phyloP scores from a whole-genome alignment of 2,113 vertebrate genomes.

The Himantopus leucocephalus region DNA sequence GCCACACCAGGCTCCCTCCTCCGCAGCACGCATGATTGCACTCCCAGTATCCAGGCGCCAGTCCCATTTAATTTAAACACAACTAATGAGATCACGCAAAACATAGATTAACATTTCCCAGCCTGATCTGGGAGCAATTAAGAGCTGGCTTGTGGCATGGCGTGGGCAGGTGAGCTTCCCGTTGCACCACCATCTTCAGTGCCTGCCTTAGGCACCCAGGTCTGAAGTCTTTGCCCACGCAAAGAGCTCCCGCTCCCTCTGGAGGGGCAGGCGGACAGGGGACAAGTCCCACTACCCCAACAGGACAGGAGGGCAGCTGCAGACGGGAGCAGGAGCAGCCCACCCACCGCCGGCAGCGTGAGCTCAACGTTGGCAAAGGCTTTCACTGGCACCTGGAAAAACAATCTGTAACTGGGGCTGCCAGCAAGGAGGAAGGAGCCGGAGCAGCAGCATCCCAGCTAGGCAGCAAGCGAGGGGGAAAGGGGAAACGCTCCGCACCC shows the following conservation, averaged over 20 bases:
- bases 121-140: not conserved
- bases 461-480: not conserved
- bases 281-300: not conserved
- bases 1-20: not conserved
- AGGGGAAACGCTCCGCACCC: rapidly evolving
- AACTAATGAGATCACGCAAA: not conserved
- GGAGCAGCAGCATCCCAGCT: not conserved
- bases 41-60: not conserved
- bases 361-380: not conserved
- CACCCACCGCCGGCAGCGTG: rapidly evolving
- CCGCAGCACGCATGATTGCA: rapidly evolving
- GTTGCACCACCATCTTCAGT: not conserved
- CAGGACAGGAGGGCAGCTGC: rapidly evolving
- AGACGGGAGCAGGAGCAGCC: not conserved
- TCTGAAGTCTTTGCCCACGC: rapidly evolving
- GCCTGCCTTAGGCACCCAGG: not conserved
- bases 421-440: not conserved
- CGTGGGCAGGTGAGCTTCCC: not conserved
- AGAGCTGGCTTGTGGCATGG: not conserved
- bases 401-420: not conserved
- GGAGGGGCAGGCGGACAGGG: rapidly evolving
- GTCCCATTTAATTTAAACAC: not conserved
- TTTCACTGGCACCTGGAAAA: not conserved
- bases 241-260: rapidly evolving
- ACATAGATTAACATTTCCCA: not conserved